Evolutionary conservation across 2,888 invertebrate species (phyloP), one percentile per base, ranked within the genome.

Genomic region (Icerya purchasi): DNA sequence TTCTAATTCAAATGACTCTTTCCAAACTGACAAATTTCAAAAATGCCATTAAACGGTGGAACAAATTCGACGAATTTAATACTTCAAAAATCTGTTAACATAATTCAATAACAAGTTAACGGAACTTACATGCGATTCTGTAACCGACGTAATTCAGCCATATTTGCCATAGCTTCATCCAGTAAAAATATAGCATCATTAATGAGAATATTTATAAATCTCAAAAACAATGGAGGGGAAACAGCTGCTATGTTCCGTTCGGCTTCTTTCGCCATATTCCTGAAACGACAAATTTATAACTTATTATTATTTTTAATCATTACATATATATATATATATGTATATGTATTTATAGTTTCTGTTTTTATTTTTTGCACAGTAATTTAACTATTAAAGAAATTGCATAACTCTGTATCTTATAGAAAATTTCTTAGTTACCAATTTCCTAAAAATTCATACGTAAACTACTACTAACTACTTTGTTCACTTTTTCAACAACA

Each of bases 181-280:
- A 98, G 72, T 18, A 98, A 75, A 70, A 88, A 97, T 49, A 94
- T 93, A 59, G 94, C 93, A 75, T 98, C 97, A 70, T 98, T 98
- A 71, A 97, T 93, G 19, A 98, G 76, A 63, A 98, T 77, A 75
- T 98, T 98, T 50, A 96, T 83, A 70, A 98, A 98, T 55, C 93
- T 80, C 54, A 97, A 76, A 73, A 96, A 97, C 62, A 94, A 71
- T 1, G 94, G 96, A 3, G 93, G 89, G 63, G 84, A 82, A 1
- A 87, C 84, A 1, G 86, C 87, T 69, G 93, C 91, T 79, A 96
- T 92, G 68, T 87, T 86, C 10, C 74, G 71, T 70, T 91, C 86
- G 0, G 94, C 93, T 66, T 84, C 82, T 61, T 72, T 72, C 0
- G 92, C 89, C 64, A 94, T 73, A 23, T 74, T 71, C 63, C 91